Evolutionary conservation across 2,797 vertebrate species (phyloP), one percentile per base, ranked within the genome.

Genomic region (Pelobates cultripes): DNA sequence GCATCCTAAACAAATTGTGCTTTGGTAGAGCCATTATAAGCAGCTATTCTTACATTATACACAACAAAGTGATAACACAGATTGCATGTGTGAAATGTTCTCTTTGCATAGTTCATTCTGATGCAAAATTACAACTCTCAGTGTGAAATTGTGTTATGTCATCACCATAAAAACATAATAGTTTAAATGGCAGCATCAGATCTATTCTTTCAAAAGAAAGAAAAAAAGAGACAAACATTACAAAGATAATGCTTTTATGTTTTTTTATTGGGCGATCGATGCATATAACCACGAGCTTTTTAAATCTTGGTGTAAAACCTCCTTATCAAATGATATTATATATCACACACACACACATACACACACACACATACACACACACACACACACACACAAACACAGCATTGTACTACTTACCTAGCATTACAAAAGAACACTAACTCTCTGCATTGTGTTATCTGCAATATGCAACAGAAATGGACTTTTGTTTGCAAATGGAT

Each of bases 1-100:
- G 77, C 77, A 80, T 84, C 77, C 82, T 84, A 84, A 84, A 84
- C 82, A 80, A 84, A 80, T 70, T 73, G 71, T 67, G 73, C 77
- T 66, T 70, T 67, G 68, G 77, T 75, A 72, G 57, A 76, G 77
- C 77, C 77, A 84, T 84, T 76, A 84, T 72, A 67, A 72, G 67
- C 73, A 28, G 51, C 77, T 72, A 84, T 79, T 75, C 82, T 76
- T 84, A 79, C 79, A 80, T 76, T 76, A 75, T 75, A 68, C 77
- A 79, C 77, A 79, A 84, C 82, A 84, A 84, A 79, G 82, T 70
- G 77, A 67, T 84, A 84, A 79, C 77, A 43, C 77, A 79, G 77
- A 84, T 79, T 84, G 77, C 72, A 79, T 76, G 74, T 66, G 17
- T 76, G 74, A 76, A 66, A 71, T 76, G 73, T 84, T 76, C 82